Conservation (phyloP, 2,113 vertebrate genomes). For the Vulpes vulpes region DNA sequence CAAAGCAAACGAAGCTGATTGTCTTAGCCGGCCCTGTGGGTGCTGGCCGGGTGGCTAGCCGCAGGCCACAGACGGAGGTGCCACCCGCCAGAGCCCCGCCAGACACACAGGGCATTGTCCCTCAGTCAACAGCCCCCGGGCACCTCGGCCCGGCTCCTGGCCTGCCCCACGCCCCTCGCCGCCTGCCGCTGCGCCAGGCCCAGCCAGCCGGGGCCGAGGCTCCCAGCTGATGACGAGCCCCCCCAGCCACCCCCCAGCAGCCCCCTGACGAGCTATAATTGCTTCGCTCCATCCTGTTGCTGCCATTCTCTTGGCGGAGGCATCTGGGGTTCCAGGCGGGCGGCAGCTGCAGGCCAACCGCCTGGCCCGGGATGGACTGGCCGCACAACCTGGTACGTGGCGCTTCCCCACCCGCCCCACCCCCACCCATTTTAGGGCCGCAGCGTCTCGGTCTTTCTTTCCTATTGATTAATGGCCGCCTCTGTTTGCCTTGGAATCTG, state of each 20-base stretch:
- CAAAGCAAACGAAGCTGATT: conserved; percentile 81
- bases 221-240: conserved; percentile 72
- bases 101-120: conserved; percentile 85
- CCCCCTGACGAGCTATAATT: conserved; percentile 82
- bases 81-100: conserved; percentile 72
- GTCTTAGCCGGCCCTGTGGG: conserved; percentile 79
- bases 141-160: conserved; percentile 75
- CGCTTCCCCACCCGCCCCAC: not conserved
- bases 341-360: conserved; percentile 71
- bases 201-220: conserved; percentile 77
- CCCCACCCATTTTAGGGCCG: not conserved
- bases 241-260: conserved; percentile 77
- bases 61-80: conserved; percentile 81
- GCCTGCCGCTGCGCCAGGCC: conserved; percentile 66
- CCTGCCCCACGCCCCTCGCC: conserved; percentile 64
- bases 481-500: conserved; percentile 65
- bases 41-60: conserved; percentile 74
- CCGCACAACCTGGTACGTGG: conserved; percentile 81
- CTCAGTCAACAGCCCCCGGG: conserved; percentile 81
- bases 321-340: conserved; percentile 70
- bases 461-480: conserved; percentile 12
- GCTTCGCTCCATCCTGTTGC: conserved; percentile 73
- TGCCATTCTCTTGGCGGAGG: conserved; percentile 75
- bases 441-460: conserved; percentile 10
- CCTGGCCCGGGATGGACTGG: conserved; percentile 77